Percentiles rank a stretch among this genome's conserved stretches.
Evolutionary conservation across 2,888 invertebrate species (phyloP).

Genomic region (Apamea monoglypha): DNA sequence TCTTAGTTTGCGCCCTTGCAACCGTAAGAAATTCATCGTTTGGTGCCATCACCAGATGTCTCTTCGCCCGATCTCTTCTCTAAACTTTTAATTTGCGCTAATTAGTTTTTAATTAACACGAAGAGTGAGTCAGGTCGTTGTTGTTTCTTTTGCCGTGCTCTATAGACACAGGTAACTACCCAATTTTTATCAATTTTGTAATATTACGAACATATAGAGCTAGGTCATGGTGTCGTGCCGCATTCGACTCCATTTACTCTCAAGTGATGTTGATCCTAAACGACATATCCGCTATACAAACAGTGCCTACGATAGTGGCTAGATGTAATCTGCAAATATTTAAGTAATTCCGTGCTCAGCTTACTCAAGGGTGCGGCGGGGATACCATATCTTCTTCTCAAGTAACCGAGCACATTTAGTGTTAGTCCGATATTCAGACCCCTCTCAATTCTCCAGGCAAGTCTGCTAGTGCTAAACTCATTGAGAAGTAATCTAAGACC

Average conservation of each 20-base stretch:
- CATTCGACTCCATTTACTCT: slow-evolving; percentile 10
- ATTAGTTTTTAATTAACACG: slow-evolving; percentile 61
- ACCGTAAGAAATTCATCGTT: slow-evolving; percentile 72
- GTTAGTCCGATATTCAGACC: slow-evolving; percentile 38
- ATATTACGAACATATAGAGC: not conserved
- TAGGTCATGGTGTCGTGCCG: not conserved
- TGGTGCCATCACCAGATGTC: slow-evolving; percentile 74
- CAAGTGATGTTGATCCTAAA: slow-evolving; percentile 16
- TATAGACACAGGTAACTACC: not conserved
- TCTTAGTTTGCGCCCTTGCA: slow-evolving; percentile 80
- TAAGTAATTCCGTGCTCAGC: slow-evolving; percentile 4
- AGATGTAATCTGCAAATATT: slow-evolving; percentile 24
- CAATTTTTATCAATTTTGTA: not conserved
- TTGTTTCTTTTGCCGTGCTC: slow-evolving; percentile 3
- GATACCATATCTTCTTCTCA: slow-evolving; percentile 13
- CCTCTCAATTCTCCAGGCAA: slow-evolving; percentile 24
- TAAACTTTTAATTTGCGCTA: slow-evolving; percentile 55
- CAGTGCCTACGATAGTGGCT: slow-evolving; percentile 9
- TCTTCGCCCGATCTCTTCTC: slow-evolving; percentile 60
- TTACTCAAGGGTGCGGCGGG: not conserved
- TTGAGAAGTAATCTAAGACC: slow-evolving; percentile 77
- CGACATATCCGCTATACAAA: slow-evolving; percentile 18
- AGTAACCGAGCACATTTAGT: slow-evolving; percentile 25
- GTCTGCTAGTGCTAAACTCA: slow-evolving; percentile 67
- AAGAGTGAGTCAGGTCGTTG: slow-evolving; percentile 17